Evolutionary conservation across 2,797 vertebrate species (phyloP), one percentile per base, ranked within the genome.

Genomic region (Gobionotothen gibberifrons): DNA sequence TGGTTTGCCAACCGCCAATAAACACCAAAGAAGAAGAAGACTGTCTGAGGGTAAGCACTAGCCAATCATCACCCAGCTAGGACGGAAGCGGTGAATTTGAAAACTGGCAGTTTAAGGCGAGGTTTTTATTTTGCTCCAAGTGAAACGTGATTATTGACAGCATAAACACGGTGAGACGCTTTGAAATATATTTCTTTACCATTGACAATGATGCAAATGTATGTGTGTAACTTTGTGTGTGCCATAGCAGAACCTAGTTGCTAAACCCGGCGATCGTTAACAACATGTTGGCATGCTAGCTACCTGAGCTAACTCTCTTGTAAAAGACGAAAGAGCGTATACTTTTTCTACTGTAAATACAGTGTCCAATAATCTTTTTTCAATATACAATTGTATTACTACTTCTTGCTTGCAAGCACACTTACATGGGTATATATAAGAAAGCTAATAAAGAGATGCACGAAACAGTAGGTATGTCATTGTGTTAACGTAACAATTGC

Each of bases 51-150:
- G 44, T 6, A 12, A n/a, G 17, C 3, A 69, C 55, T n/a, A 79
- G 1, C 96, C 95, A 96, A 96, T 96, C 85, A 89, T 10, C 53
- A 26, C 16, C 0, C 61, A 54, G 1, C 5, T 40, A 65, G 9
- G 16, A 19, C 58, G 90, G 87, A 92, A 83, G 86, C 77, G 77
- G 75, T 57, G 74, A 46, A 92, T 96, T 97, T 96, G 93, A 97
- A 97, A 93, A 74, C 78, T 69, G 65, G 13, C 74, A 62, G 85
- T 85, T 78, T 66, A 70, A n/a, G 12, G 14, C 15, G 32, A 72
- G 22, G 2, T 11, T 17, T 66, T 66, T 68, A 68, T 71, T 5
- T 42, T 72, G 1, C 5, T 6, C 10, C 11, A 42, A 21, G 32
- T 22, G 16, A 49, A 74, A 74, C 21, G 10, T n/a, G 43, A 40